These are phyloP conservation scores for Hystrix cristata DNA, from an alignment of 2,113 vertebrate genomes.

Conservation along the genomic window DNA sequence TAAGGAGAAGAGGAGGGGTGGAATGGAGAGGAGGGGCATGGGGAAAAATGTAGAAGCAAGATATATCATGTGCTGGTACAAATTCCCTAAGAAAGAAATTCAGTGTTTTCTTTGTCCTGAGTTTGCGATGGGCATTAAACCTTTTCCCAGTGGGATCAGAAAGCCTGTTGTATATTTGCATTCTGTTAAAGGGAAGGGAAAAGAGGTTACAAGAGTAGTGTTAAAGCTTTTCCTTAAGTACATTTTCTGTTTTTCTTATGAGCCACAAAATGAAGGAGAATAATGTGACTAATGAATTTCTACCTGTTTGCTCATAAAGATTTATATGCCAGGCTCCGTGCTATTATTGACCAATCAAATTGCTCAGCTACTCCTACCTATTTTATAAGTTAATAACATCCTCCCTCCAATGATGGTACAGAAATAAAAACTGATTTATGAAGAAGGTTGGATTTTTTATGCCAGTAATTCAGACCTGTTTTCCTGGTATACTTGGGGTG, in stretches of 20 bases:
- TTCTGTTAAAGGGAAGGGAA: slow-evolving; percentile 17
- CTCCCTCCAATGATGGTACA: slow-evolving; percentile 67
- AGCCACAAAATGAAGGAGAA: slow-evolving; percentile 61
- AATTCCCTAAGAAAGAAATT: background rate
- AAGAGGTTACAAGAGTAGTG: background rate
- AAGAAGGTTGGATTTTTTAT: slow-evolving; percentile 77
- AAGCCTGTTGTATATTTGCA: background rate
- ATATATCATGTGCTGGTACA: too few species aligned
- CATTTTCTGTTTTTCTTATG: slow-evolving; percentile 61
- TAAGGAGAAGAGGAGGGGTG: too few species aligned
- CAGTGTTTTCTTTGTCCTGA: background rate
- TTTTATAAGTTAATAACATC: slow-evolving; percentile 82
- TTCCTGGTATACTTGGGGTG: background rate
- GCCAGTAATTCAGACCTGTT: slow-evolving; percentile 70
- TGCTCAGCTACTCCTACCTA: slow-evolving; percentile 71
- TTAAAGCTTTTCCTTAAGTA: background rate
- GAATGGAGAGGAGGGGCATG: too few species aligned
- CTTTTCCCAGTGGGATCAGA: background rate
- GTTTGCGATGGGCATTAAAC: background rate
- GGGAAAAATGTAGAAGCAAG: too few species aligned
- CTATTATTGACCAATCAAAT: slow-evolving; percentile 80
- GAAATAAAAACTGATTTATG: slow-evolving; percentile 86
- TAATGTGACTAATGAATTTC: slow-evolving; percentile 65
- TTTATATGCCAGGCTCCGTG: slow-evolving; percentile 68
- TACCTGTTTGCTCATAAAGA: slow-evolving; percentile 79